Evolutionary conservation across 2,797 vertebrate genomes (phyloP), one percentile per base, ranked within the genome.

Genomic region (Lophotriccus pileatus): DNA sequence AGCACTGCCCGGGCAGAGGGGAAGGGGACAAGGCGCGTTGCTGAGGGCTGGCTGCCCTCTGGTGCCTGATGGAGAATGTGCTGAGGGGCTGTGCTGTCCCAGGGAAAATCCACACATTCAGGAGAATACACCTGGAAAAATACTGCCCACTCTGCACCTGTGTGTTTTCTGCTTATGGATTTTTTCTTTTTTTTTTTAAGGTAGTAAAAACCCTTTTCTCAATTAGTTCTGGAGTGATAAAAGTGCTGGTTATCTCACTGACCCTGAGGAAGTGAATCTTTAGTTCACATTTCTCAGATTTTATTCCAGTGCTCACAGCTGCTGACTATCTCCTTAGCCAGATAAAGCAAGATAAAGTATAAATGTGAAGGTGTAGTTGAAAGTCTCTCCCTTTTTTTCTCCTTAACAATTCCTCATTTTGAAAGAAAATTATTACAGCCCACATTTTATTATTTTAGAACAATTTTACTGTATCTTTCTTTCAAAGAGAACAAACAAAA

Each of bases 11-110:
- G 10, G 59, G 34, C 14, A 34, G 75, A 22, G 56, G 2, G 15
- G 36, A 14, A 36, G 5, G 14, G 39, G 19, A 13, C 72, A 32
- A 24, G 2, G 7, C 1, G 1, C 22, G 23, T 52, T 19, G 22
- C 39, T 24, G 77, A 18, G 69, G 44, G 32, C 55, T 53, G 84
- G 41, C 77, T 11, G 93, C 92, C 93, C 94, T 81, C 95, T 90
- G 94, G 60, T 83, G 94, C 34, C 89, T 21, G 32, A 64, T 14
- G 39, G 39, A 68, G 12, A 66, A 62, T 10, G 63, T 10, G 44
- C 44, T 4, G 20, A 7, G 63, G 12, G 52, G 52, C 52, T 75
- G 17, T 3, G n/a, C 14, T 43, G 44, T 16, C 20, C 27, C 19
- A 4, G 24, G 49, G 19, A 70, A 58, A 70, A 70, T 8, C 43